These are phyloP conservation scores for Drosophila subpulchrella DNA, from an alignment of 1,140 invertebrate species.

Conservation along the genomic window DNA sequence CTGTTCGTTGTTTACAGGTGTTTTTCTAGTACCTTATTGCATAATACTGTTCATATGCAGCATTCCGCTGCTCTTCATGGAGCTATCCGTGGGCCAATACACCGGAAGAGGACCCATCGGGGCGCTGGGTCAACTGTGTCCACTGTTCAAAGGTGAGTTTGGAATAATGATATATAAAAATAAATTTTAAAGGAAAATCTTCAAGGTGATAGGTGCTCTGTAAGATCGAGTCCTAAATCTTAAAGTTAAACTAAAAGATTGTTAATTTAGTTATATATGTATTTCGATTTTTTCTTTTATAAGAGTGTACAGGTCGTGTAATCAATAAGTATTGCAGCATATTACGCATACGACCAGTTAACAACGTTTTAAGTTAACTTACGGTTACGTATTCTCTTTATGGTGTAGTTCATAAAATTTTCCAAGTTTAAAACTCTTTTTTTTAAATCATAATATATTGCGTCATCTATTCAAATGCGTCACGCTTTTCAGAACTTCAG, in stretches of 20 bases:
- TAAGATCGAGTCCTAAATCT: no score
- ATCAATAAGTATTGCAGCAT: no score
- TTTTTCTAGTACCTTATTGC: conserved; percentile 93
- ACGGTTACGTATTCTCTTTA: no score
- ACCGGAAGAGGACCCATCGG: conserved; percentile 93
- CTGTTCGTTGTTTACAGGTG: conserved; percentile 86
- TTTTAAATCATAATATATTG: conserved; percentile 13
- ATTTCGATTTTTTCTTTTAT: no score
- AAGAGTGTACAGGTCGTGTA: no score
- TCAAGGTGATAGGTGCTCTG: no score
- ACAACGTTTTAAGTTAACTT: no score
- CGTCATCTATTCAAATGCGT: conserved; percentile 51
- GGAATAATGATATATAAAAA: background rate
- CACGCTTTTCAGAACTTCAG: conserved; percentile 31
- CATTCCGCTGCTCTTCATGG: conserved; percentile 93
- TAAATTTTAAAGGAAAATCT: background rate
- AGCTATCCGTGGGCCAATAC: conserved; percentile 92
- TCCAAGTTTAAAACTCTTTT: background rate
- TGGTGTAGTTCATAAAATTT: no score
- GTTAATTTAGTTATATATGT: no score
- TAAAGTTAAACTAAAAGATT: no score
- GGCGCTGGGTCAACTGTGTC: conserved; percentile 92
- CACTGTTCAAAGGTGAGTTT: conserved; percentile 92
- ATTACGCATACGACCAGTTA: no score
- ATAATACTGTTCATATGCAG: conserved; percentile 92